Evolutionary conservation across 2,888 invertebrate species (phyloP), one percentile per base, ranked within the genome.

Genomic region (Euzophera pinguis): DNA sequence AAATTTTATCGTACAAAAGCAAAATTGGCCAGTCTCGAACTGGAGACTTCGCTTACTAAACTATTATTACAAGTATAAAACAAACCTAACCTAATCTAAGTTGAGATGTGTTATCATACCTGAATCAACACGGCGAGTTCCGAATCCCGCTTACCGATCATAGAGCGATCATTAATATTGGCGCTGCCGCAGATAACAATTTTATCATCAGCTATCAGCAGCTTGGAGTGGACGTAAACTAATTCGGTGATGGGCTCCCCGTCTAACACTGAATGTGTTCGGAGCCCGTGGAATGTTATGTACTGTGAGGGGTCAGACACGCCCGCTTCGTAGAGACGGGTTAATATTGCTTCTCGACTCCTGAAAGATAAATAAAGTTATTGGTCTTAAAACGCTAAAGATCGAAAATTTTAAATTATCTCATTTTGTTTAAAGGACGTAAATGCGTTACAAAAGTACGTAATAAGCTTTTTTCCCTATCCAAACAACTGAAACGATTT

Each of bases 141-240:
- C 0, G 98, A 98, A 74, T 99, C 99, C 60, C 99, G 91, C 57
- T 94, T 96, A 0, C 99, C 99, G 51, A 98, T 91, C 93, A 99
- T 93, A 53, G 98, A 98, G 50, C 99, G 91, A 78, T 99, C 99
- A 74, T 99, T 99, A 65, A 99, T 98, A 75, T 99, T 99, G 0
- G 99, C 99, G 4, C 98, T 99, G 13, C 99, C 99, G 69, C 99
- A 98, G 59, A 99, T 98, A 0, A 97, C 94, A 1, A 93, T 91
- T 62, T 93, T 93, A 79, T 99, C 99, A 75, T 99, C 99, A 0
- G 96, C 96, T 57, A 99, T 97, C 84, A 99, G 92, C 54, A 99
- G 85, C 85, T 99, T 99, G 54, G 98, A 98, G 86, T 99, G 99
- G 10, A 99, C 98, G 82, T 99, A 99, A 53, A 99, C 94, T 7